phyloP scores from a whole-genome alignment of 2,797 vertebrate genomes.

The Pristis pectinata region DNA sequence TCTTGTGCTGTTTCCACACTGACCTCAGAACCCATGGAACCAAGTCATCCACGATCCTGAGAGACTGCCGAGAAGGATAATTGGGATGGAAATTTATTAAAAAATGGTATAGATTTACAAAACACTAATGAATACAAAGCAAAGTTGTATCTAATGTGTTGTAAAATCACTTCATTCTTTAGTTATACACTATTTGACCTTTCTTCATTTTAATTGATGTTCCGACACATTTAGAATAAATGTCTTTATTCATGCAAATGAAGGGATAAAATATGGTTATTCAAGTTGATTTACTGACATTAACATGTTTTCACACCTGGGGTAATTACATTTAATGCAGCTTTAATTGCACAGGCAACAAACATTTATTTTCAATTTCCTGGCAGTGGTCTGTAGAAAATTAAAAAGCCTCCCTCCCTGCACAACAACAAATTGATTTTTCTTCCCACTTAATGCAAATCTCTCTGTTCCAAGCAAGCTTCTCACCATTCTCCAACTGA shows the following conservation, averaged over 20 bases:
- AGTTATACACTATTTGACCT: not conserved
- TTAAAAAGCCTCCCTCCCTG: not conserved
- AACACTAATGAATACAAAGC: not conserved
- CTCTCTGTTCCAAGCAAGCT: not conserved
- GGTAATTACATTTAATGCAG: slow-evolving; percentile 14
- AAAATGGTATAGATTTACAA: not conserved
- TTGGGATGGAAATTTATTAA: not conserved
- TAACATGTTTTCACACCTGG: slow-evolving; percentile 25
- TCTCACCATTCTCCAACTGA: not conserved
- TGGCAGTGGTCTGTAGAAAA: not conserved
- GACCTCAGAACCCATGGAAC: too few relatives aligned
- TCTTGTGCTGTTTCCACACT: too few relatives aligned
- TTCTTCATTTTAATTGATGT: not conserved
- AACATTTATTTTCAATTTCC: slow-evolving; percentile 12
- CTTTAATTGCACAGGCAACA: not conserved
- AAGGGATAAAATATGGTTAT: not conserved
- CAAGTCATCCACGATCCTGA: too few relatives aligned
- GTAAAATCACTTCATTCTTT: not conserved
- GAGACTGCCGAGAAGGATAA: too few relatives aligned
- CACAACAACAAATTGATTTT: not conserved
- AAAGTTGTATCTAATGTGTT: not conserved
- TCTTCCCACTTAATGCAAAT: not conserved
- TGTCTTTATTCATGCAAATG: not conserved
- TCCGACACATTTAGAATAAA: slow-evolving; percentile 10
- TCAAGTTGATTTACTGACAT: not conserved